Conservation (phyloP, 2,888 invertebrate genomes). For the Mystacides longicornis region DNA sequence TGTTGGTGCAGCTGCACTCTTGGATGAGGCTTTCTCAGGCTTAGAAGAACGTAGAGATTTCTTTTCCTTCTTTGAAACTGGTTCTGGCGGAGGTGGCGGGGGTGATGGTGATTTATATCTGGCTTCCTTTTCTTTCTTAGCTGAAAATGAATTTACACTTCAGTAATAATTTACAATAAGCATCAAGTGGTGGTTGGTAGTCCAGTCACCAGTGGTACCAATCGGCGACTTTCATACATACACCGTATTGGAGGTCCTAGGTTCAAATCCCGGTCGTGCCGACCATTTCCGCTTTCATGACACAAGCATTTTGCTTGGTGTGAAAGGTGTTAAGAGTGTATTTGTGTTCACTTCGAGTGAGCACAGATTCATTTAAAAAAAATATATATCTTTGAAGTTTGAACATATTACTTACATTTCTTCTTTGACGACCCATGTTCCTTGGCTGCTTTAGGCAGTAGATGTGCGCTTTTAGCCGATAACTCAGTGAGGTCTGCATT, state of each 20-base stretch:
- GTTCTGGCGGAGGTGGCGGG: slow-evolving; percentile 22
- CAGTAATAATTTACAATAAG: not conserved
- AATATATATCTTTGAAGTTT: not conserved
- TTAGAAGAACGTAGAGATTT: slow-evolving; percentile 17
- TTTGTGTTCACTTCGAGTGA: too few species aligned
- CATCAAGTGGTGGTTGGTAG: not conserved
- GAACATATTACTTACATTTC: slow-evolving; percentile 13
- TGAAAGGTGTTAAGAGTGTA: too few species aligned
- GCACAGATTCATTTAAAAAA: too few species aligned
- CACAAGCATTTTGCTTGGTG: too few species aligned
- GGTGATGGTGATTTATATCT: slow-evolving; percentile 17
- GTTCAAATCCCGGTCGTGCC: too few species aligned
- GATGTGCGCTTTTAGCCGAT: slow-evolving; percentile 44
- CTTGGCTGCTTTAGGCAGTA: slow-evolving; percentile 7
- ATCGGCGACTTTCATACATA: too few species aligned
- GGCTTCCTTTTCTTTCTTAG: slow-evolving; percentile 30
- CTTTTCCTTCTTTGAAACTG: slow-evolving; percentile 22
- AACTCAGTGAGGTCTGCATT: slow-evolving; percentile 43
- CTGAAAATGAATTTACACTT: slow-evolving; percentile 5
- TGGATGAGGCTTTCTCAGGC: slow-evolving; percentile 12
- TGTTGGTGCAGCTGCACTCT: slow-evolving; percentile 11
- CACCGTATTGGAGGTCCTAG: too few species aligned
- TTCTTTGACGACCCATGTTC: slow-evolving; percentile 17
- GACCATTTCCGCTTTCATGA: too few species aligned
- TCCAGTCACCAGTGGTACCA: too few species aligned